Base-by-base conservation (phyloP, 2,888 invertebrate species). In the Lasioglossum villosulum region DNA sequence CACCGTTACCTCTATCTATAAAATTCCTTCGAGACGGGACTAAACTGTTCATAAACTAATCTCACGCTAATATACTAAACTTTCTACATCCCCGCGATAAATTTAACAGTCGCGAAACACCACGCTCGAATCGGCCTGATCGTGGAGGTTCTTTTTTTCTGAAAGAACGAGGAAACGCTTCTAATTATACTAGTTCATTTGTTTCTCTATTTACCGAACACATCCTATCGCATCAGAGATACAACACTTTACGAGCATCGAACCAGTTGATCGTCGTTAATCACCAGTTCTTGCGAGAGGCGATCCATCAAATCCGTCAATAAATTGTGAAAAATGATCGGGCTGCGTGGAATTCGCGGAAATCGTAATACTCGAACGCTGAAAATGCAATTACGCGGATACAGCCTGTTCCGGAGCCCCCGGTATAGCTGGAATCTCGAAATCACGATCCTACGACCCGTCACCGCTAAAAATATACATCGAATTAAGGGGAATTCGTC, bases 401-500 rank as follows among this genome's bases (percentile, higher is more conserved):
- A 27, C 19, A 72, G 73, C n/a, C 10, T 68, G 68, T 68, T 68
- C 37, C 19, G 45, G 27, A 56, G 37, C 52, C 27, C 52, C 48
- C 14, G 30, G 37, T 45, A 19, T 52, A 52, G n/a, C 37, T 42
- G 56, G 79, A 76, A 79, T 83, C 80, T 79, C 34, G 72, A 56
- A 48, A 78, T 73, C 70, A 52, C 82, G 72, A 75, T 79, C 78
- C 73, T 39, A 52, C 63, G 16, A 59, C 63, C n/a, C 78, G 84
- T 86, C 86, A 78, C 37, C 72, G 84, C 86, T 78, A 84, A 84
- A 84, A 86, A 86, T 86, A 86, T 52, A 8, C 77, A 37, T 52
- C 77, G 86, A 84, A 83, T 86, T 86, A 80, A 84, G 75, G 77
- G 75, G 86, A 84, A 82, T 78, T 79, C 80, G 75, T 68, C 75